A percentile compares a stretch with the other conserved stretches of the same genome.
Evolutionary conservation across 2,797 vertebrate genomes (phyloP).

Genomic region (Cuniculus paca): DNA sequence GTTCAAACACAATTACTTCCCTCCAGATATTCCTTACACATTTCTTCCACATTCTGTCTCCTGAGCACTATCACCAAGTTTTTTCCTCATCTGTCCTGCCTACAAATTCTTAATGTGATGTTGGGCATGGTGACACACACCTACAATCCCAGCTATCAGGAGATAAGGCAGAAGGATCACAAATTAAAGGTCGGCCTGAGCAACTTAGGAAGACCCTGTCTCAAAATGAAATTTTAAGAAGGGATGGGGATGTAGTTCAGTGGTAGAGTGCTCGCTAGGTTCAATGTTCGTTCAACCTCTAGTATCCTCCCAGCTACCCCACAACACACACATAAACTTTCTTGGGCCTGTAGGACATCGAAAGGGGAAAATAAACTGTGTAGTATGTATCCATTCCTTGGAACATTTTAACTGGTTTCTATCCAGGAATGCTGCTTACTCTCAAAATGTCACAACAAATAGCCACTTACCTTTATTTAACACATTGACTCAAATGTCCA

Average conservation of each 20-base stretch:
- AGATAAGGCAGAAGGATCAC: background rate
- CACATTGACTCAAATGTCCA: conserved; percentile 32
- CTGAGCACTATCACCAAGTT: background rate
- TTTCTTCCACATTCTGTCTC: background rate
- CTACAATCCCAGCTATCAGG: background rate
- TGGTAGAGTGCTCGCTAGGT: background rate
- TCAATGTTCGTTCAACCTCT: background rate
- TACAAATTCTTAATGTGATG: background rate
- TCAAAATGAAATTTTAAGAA: background rate
- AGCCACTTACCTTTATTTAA: conserved; percentile 62
- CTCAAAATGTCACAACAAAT: conserved; percentile 57
- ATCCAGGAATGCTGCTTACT: background rate
- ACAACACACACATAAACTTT: background rate
- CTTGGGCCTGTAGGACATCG: background rate
- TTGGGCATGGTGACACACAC: background rate
- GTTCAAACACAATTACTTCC: background rate
- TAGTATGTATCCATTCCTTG: background rate
- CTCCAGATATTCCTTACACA: background rate
- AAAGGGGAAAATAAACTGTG: background rate
- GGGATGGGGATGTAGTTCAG: background rate
- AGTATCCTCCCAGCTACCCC: background rate
- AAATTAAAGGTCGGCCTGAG: background rate
- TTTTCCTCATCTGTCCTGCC: background rate
- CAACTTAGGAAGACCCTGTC: background rate
- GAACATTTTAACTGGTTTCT: conserved; percentile 67